phyloP scores from a whole-genome alignment of 2,888 invertebrate species.

The Crocallis elinguaria region DNA sequence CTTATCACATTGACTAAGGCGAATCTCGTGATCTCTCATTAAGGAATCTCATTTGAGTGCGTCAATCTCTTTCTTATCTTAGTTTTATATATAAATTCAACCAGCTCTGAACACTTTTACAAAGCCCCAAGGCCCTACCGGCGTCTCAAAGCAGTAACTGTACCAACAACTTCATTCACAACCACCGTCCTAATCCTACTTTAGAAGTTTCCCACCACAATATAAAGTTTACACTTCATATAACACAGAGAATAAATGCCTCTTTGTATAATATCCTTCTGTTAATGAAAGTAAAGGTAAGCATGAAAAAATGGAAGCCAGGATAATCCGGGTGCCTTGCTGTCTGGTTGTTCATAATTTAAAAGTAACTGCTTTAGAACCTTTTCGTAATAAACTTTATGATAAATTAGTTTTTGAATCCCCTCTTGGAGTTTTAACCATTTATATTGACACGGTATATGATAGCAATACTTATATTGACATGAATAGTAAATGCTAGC shows the following conservation, averaged over 20 bases:
- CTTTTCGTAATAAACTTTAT: constrained; percentile 4
- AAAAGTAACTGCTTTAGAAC: constrained; percentile 23
- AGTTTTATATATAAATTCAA: too few species aligned
- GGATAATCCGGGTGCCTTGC: constrained; percentile 66
- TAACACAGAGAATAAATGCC: constrained; percentile 52
- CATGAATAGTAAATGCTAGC: constrained; percentile 38
- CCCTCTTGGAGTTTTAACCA: neutral
- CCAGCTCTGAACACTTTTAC: neutral
- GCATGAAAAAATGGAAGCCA: constrained; percentile 34
- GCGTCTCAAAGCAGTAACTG: constrained; percentile 46
- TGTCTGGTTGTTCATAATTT: constrained; percentile 52
- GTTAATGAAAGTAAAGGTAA: constrained; percentile 29
- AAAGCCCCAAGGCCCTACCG: constrained; percentile 19
- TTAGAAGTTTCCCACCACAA: constrained; percentile 49
- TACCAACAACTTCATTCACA: constrained; percentile 39
- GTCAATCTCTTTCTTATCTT: neutral
- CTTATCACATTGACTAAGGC: too few species aligned
- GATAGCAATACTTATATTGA: too few species aligned
- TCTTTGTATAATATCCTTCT: constrained; percentile 34
- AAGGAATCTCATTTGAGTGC: too few species aligned
- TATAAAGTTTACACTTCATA: constrained; percentile 68
- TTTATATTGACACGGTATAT: constrained; percentile 4
- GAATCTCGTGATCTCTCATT: too few species aligned
- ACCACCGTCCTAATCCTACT: constrained; percentile 59
- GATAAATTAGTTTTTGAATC: neutral